Percentiles rank a stretch among this genome's conserved stretches.
Conservation (phyloP, 2,797 vertebrate species). For the Martes flavigula region DNA sequence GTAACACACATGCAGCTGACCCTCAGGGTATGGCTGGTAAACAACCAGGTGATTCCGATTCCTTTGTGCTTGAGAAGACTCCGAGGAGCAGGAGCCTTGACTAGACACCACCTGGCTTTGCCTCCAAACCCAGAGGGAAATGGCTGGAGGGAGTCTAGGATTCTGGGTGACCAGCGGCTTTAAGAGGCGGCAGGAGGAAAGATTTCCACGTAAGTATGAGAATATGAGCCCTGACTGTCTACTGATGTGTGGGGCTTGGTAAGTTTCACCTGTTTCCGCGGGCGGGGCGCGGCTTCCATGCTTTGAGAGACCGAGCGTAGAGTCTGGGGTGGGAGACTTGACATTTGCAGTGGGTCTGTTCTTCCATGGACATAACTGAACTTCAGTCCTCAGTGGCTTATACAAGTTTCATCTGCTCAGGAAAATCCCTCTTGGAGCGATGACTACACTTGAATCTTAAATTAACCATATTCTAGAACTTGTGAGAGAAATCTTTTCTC, state of each 20-base stretch:
- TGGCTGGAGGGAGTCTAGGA: not conserved
- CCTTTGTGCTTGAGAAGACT: not conserved
- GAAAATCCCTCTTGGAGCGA: not conserved
- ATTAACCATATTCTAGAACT: not conserved
- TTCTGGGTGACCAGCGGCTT: not conserved
- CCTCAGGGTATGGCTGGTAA: not conserved
- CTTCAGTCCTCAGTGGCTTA: not conserved
- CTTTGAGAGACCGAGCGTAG: not conserved
- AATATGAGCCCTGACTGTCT: not conserved
- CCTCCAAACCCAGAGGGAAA: not conserved
- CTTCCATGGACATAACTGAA: not conserved
- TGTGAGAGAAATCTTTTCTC: not conserved
- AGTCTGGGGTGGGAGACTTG: not conserved
- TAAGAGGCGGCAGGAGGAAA: not conserved
- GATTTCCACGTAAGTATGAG: not conserved
- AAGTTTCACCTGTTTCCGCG: not conserved
- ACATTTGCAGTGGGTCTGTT: not conserved
- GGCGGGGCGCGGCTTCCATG: not conserved
- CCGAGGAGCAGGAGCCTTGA: not conserved
- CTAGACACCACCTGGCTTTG: not conserved
- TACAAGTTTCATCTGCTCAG: not conserved
- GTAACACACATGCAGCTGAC: not conserved
- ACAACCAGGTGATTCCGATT: not conserved
- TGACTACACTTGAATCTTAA: not conserved
- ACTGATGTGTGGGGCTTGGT: too few relatives aligned